Evolutionary conservation across 2,113 vertebrate species (phyloP).

Genomic region (Sinocyclocheilus maitianheensis): DNA sequence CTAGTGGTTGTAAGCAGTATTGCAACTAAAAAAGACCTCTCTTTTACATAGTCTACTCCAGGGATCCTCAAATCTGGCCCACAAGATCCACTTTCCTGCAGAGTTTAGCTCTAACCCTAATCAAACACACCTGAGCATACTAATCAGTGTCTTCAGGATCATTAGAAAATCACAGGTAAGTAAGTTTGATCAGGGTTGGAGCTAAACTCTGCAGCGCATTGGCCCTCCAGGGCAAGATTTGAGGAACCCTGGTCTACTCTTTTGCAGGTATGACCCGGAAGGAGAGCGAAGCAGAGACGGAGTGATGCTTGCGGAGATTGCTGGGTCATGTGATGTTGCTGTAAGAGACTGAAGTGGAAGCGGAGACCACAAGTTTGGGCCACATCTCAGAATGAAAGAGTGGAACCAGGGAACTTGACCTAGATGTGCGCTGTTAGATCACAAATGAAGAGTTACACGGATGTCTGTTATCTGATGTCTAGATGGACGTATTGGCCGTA

Average conservation of each 20-base stretch:
- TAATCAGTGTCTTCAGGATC: no score
- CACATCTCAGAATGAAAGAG: neutral
- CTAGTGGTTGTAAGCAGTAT: slow-evolving; percentile 9
- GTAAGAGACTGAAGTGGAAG: slow-evolving; percentile 14
- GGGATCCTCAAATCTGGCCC: no score
- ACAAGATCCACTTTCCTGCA: no score
- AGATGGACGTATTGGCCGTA: neutral
- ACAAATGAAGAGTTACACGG: neutral
- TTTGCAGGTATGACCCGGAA: slow-evolving; percentile 66
- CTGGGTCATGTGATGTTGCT: slow-evolving; percentile 46
- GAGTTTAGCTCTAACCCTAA: no score
- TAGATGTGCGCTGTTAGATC: slow-evolving; percentile 29
- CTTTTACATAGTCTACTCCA: neutral
- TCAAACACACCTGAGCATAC: no score
- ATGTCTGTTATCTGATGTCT: neutral
- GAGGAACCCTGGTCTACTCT: neutral
- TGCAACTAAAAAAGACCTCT: neutral
- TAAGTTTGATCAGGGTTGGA: no score
- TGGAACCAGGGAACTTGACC: neutral
- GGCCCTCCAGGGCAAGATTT: no score
- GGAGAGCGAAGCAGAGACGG: slow-evolving; percentile 72
- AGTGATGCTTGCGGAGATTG: slow-evolving; percentile 71
- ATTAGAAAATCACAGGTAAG: no score
- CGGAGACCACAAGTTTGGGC: neutral
- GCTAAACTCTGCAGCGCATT: no score